Evolutionary conservation across 2,888 invertebrate genomes (phyloP), one percentile per base, ranked within the genome.

Genomic region (Dasysyrphus albostriatus): DNA sequence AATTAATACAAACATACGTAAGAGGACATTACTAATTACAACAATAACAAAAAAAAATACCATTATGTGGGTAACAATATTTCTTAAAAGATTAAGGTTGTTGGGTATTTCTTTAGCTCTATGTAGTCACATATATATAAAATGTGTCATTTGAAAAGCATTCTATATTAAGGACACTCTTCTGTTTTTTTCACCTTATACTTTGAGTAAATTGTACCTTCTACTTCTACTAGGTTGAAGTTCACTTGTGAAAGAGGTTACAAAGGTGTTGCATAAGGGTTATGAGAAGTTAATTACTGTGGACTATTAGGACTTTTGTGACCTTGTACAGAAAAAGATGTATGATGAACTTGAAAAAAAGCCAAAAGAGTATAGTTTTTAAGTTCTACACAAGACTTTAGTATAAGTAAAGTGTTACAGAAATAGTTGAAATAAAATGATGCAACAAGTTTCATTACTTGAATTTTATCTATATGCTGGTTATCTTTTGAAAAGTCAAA

Each of bases 21-120:
- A 58, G 47, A 51, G 82, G 77, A 82, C 82, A 56, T 69, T 74
- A 69, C 69, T 82, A 82, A 82, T 73, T 74, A 77, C n/a, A 19
- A 19, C 49, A 54, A 77, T 8, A 19, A 19, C 49, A 54, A 54
- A 14, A 49, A 49, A 73, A 65, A 74, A 83, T 54, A 75, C 79
- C 56, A 63, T 24, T 34, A 56, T 80, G 61, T 47, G 47, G 47
- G 16, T 16, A 16, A 16, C 3, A 16, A 14, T 63, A 9, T 42
- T 24, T 42, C 24, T 37, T 70, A 12, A 32, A 24, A 47, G 37
- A 61, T 24, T 75, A 77, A 59, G 49, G 37, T 61, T 39, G 19
- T n/a, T 34, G 12, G 49, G 47, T 32, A 47, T 65, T 12, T 47
- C 14, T 42, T 12, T 14, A 39, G 39, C 9, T 14, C n/a, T 14